Evolutionary conservation across 2,797 vertebrate species (phyloP).

Genomic region (Hapalemur alaotrensis): DNA sequence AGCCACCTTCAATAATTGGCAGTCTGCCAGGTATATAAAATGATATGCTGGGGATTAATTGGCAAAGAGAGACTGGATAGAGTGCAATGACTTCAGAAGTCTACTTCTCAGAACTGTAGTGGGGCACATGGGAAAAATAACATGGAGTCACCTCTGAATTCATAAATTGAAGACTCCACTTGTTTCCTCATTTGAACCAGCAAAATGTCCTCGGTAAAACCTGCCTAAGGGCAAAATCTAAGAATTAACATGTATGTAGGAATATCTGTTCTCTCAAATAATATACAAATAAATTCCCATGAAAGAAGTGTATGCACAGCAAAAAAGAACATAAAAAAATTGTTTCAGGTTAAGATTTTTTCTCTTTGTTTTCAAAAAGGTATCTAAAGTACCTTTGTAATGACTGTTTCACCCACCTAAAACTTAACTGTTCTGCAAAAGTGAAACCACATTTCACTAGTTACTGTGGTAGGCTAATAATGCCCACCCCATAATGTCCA

Average conservation of each 20-base stretch:
- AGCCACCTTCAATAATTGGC: background rate
- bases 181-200: background rate
- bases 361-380: background rate
- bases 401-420: background rate
- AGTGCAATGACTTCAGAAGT: background rate
- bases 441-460: background rate
- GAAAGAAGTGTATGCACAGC: background rate
- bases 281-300: background rate
- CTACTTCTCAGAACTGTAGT: background rate
- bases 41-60: slow-evolving; percentile 13
- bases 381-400: background rate
- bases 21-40: slow-evolving; percentile 11
- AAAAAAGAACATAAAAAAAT: background rate
- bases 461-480: background rate
- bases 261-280: background rate
- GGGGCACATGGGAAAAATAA: slow-evolving; percentile 11
- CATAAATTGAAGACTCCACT: slow-evolving; percentile 26
- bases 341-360: background rate
- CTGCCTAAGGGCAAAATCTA: background rate
- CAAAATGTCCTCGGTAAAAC: background rate
- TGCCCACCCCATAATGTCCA: accelerated
- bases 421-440: background rate
- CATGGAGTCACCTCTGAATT: slow-evolving; percentile 5
- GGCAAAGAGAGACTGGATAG: background rate
- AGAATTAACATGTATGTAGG: background rate